Evolutionary conservation across 2,113 vertebrate species (phyloP).

Genomic region (Microcebus murinus): DNA sequence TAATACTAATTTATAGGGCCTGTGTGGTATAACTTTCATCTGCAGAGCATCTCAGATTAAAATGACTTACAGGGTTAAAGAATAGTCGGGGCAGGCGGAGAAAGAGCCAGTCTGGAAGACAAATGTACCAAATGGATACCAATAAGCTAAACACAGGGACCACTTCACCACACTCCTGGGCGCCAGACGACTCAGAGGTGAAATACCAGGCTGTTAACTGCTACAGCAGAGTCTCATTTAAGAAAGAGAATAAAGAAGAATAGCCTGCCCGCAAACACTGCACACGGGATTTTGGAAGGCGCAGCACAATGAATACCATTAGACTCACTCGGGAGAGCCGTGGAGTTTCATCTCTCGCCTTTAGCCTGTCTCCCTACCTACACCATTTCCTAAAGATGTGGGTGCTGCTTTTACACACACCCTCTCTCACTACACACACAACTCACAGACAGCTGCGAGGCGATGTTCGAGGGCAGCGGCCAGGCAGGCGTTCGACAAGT

Average conservation of each 20-base stretch:
- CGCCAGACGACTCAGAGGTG: neutral
- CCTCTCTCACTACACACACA: neutral
- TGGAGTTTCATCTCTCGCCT: neutral
- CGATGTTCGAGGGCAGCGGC: neutral
- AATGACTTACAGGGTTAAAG: constrained; percentile 60
- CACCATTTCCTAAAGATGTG: neutral
- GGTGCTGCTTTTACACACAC: neutral
- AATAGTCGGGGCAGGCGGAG: neutral
- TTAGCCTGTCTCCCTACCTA: neutral
- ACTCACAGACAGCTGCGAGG: neutral
- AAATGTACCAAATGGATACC: constrained; percentile 56
- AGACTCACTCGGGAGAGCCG: neutral
- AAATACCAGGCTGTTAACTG: constrained; percentile 56
- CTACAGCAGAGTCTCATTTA: constrained; percentile 38
- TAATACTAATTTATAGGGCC: constrained; percentile 71
- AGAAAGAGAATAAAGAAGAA: constrained; percentile 68
- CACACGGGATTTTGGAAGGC: neutral
- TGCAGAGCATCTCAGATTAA: constrained; percentile 61
- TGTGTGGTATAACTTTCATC: constrained; percentile 34
- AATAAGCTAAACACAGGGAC: constrained; percentile 53
- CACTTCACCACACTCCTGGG: neutral
- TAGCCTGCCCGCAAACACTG: neutral
- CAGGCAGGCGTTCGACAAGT: neutral
- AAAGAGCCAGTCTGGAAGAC: constrained; percentile 39
- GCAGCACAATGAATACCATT: neutral